Base-by-base conservation (phyloP, 2,888 invertebrate genomes). In the Archips xylosteana region DNA sequence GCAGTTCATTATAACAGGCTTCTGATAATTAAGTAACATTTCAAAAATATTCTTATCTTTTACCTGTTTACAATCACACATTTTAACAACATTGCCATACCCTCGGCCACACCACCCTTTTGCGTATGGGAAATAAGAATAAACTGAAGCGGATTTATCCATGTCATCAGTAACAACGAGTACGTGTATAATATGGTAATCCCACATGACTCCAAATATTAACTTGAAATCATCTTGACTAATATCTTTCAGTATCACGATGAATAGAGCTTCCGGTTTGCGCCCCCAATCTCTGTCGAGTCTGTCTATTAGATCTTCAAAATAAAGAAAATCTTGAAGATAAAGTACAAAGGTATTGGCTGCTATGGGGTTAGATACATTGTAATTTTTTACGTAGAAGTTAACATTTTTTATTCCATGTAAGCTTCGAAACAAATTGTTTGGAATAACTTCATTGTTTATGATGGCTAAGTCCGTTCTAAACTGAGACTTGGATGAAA, bases 51-150 rank as follows among this genome's bases (percentile, higher is more conserved):
- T 32, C 3, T 49, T 2, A 6, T 13, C 10, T 23, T n/a, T 42
- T 49, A 49, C 13, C 3, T 15, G 10, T 71, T 63, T 45, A 67
- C 77, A 77, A 12, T 49, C 36, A 57, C 75, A 74, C 47, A 75
- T 10, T 15, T 65, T 72, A 2, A 70, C 57, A 6, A 59, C 75
- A 39, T 71, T 75, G 2, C 42, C 62, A 45, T 68, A 75, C 15
- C 70, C 74, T n/a, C 62, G 45, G 13, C 77, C 75, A 70, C 76
- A 77, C 3, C 34, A 13, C 39, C 66, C 64, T 13, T 61, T 45
- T 63, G 49, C 72, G 51, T 74, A 75, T 32, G 74, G 66, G 51
- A 75, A 71, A 65, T 76, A 77, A 2, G 70, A 45, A 51, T 74
- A 71, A 15, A 76, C 45, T 34, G 69, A 59, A 67, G 67, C 70